Evolutionary conservation across 2,797 vertebrate species (phyloP).

Genomic region (Acanthiza pusilla): DNA sequence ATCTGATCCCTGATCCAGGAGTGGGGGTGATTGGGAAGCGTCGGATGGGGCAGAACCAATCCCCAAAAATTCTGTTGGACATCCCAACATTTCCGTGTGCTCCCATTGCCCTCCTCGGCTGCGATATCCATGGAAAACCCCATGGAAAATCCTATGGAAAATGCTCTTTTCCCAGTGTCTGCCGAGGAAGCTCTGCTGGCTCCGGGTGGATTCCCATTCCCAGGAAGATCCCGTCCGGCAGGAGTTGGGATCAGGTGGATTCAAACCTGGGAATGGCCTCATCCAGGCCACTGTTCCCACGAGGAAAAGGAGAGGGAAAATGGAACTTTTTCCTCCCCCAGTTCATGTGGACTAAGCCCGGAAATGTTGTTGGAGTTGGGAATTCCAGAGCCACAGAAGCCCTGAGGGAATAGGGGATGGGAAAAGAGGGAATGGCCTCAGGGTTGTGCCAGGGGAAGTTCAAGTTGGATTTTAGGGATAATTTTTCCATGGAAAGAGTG

Average conservation of each 20-base stretch:
- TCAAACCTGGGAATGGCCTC: background rate
- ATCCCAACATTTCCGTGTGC: background rate
- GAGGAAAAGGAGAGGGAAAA: background rate
- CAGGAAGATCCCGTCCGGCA: rapidly evolving
- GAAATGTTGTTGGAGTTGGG: background rate
- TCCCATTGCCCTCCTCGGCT: background rate
- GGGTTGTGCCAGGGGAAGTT: no score
- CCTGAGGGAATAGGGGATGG: background rate
- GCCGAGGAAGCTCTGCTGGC: background rate
- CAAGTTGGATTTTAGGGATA: background rate
- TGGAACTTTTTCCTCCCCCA: background rate
- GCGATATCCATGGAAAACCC: background rate
- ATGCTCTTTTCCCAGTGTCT: background rate
- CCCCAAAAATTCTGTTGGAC: rapidly evolving
- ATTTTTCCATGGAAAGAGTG: background rate
- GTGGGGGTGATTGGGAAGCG: background rate
- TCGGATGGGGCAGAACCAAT: rapidly evolving
- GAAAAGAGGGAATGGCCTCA: background rate
- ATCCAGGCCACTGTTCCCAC: background rate
- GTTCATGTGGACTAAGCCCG: rapidly evolving
- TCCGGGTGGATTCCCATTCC: background rate
- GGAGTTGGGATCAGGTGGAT: background rate
- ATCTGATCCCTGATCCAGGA: background rate
- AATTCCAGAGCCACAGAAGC: background rate
- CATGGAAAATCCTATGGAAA: background rate